Conservation (phyloP, 92 coral and sea anemone species). For the Phenganax stokvisi region DNA sequence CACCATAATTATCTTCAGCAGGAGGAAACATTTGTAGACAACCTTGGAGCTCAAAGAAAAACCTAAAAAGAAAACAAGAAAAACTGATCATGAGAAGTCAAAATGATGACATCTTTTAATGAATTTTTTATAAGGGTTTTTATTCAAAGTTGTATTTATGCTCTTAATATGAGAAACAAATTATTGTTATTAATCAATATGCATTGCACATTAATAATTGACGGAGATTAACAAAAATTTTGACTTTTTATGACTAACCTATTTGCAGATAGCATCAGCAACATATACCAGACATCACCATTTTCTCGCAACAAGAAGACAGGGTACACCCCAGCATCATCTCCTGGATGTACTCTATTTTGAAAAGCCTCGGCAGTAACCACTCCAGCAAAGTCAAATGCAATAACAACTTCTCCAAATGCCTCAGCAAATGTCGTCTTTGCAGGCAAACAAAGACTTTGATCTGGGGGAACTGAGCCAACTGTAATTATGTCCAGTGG, state of each 20-base stretch:
- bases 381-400: constrained; percentile 95
- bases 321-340: constrained; percentile 54
- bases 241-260: constrained; percentile 47
- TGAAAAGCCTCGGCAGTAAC: constrained; percentile 28
- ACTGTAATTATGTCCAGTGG: constrained; percentile 69
- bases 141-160: not conserved
- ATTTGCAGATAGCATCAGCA: constrained; percentile 50
- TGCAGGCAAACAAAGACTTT: constrained; percentile 52
- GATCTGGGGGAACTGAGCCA: constrained; percentile 48
- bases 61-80: constrained; percentile 36
- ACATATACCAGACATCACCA: constrained; percentile 80
- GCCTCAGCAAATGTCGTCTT: constrained; percentile 85
- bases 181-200: too few species aligned
- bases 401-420: constrained; percentile 78
- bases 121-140: not conserved
- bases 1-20: constrained; percentile 94
- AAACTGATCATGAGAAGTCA: not conserved
- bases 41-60: constrained; percentile 59
- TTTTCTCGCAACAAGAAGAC: constrained; percentile 76
- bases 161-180: too few species aligned
- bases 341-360: constrained; percentile 38
- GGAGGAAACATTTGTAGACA: constrained; percentile 83
- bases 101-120: too few species aligned
- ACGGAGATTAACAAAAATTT: not conserved
- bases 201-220: not conserved